Percentiles rank a stretch among this genome's conserved stretches.
phyloP scores from a whole-genome alignment of 2,113 vertebrate species.

The Brachypodius melanocephalos region DNA sequence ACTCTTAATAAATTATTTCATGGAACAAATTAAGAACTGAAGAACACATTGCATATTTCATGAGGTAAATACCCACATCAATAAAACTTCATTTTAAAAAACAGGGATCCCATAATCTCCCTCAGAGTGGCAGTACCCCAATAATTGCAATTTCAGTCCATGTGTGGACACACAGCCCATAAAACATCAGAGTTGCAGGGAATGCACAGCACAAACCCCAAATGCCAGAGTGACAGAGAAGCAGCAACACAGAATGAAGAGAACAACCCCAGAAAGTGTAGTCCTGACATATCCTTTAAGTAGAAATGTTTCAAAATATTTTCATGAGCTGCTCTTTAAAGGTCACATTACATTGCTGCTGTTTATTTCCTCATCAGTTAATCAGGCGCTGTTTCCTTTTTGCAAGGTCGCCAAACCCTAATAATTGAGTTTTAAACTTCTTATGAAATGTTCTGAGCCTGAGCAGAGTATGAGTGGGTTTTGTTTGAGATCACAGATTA shows the following conservation, averaged over 20 bases:
- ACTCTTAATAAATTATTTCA: neutral
- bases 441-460: neutral
- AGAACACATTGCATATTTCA: neutral
- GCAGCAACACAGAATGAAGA: neutral
- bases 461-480: neutral
- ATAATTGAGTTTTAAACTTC: neutral
- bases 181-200: neutral
- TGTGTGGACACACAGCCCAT: neutral
- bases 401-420: neutral
- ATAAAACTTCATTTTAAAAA: neutral
- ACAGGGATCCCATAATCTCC: neutral
- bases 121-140: rapidly evolving
- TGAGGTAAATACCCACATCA: neutral
- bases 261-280: neutral
- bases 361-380: constrained; percentile 46
- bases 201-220: neutral
- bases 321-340: constrained; percentile 49
- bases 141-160: neutral
- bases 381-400: neutral
- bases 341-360: constrained; percentile 11
- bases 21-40: neutral
- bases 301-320: neutral
- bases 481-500: neutral
- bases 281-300: neutral
- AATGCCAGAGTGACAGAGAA: neutral